These are phyloP conservation scores for Tineola bisselliella DNA, from an alignment of 2,888 invertebrate species.

Conservation along the genomic window DNA sequence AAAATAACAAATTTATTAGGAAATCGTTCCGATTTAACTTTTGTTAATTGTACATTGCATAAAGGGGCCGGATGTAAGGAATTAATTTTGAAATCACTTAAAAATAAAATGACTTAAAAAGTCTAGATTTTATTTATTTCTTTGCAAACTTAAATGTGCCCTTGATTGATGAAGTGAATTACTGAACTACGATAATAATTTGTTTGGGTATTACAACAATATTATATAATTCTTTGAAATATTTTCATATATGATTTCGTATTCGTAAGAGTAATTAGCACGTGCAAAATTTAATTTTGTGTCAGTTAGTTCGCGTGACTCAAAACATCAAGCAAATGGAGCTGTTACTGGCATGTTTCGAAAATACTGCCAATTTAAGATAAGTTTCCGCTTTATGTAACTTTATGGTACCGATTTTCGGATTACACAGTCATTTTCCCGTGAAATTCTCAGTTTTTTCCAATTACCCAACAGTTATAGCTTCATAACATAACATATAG, in stretches of 20 bases:
- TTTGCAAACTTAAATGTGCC: too few species aligned
- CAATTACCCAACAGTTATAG: background rate
- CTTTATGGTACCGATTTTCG: conserved; percentile 5
- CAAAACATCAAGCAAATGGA: background rate
- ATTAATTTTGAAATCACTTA: too few species aligned
- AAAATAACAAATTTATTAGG: too few species aligned
- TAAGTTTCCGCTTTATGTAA: conserved; percentile 3
- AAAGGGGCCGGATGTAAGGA: too few species aligned
- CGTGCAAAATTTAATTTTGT: background rate
- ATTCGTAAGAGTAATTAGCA: conserved; percentile 1
- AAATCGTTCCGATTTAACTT: too few species aligned
- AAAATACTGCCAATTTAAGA: conserved; percentile 4
- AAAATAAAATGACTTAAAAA: too few species aligned
- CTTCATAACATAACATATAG: background rate
- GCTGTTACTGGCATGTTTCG: background rate
- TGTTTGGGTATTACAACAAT: too few species aligned
- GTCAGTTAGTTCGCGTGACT: background rate
- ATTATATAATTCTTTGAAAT: too few species aligned
- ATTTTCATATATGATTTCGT: background rate
- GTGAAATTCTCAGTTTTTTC: background rate
- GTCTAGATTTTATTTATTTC: too few species aligned
- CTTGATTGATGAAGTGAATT: too few species aligned
- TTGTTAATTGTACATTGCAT: too few species aligned
- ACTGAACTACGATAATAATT: too few species aligned
- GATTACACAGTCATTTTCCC: background rate